Percentiles rank a stretch among this genome's conserved stretches.
Conservation (phyloP, 2,888 invertebrate species). For the Pinctada fucata region DNA sequence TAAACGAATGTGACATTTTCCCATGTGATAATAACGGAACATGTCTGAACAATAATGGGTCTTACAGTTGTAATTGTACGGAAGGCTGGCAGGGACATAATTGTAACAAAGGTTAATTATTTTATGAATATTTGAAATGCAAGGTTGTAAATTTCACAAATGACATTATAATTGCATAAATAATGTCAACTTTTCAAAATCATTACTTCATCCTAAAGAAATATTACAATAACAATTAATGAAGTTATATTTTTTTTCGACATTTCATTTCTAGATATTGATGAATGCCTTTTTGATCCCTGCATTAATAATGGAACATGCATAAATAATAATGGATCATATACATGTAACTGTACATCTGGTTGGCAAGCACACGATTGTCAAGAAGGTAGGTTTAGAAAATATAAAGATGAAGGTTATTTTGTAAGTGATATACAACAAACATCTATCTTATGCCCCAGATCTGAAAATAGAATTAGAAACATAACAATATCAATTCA, state of each 20-base stretch:
- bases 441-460: too few species aligned
- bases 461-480: too few species aligned
- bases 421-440: too few species aligned
- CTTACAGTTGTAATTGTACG: conserved; percentile 20
- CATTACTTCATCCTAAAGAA: too few species aligned
- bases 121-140: too few species aligned
- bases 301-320: conserved; percentile 34
- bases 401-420: conserved; percentile 15
- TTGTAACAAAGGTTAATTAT: conserved; percentile 16
- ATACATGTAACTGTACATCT: conserved; percentile 30
- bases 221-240: too few species aligned
- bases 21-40: conserved; percentile 21
- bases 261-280: neutral
- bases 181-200: too few species aligned
- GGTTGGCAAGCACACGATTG: conserved; percentile 38
- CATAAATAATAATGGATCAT: conserved; percentile 32
- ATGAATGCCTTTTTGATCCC: conserved; percentile 17
- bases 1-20: conserved; percentile 18
- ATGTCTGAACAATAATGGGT: conserved; percentile 23
- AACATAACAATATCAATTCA: too few species aligned
- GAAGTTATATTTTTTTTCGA: too few species aligned
- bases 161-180: too few species aligned
- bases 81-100: conserved; percentile 20
- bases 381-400: conserved; percentile 19
- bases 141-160: too few species aligned